phyloP scores from a whole-genome alignment of 2,888 invertebrate species.

The Koerneria pararmatus region DNA sequence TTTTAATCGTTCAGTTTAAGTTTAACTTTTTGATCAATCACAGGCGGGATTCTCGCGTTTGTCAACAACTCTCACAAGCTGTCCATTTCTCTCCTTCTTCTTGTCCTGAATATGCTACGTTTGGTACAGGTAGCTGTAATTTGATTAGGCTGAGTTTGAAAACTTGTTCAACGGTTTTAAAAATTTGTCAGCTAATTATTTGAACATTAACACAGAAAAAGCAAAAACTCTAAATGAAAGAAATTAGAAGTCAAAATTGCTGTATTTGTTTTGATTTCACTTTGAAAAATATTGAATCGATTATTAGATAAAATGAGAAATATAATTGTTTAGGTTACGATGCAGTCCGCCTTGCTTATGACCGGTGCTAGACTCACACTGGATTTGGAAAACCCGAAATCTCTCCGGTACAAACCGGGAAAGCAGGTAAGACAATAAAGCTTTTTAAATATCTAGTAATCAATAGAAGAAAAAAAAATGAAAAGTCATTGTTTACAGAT shows the following conservation, averaged over 20 bases:
- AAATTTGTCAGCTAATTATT: background rate
- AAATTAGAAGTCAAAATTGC: no score
- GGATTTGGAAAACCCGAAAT: slow-evolving; percentile 31
- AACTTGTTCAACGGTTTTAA: background rate
- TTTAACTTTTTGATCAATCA: slow-evolving; percentile 3
- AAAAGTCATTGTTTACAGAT: slow-evolving; percentile 10
- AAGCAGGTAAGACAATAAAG: slow-evolving; percentile 32
- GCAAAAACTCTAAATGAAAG: no score
- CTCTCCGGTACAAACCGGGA: slow-evolving; percentile 43
- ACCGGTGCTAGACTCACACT: slow-evolving; percentile 32
- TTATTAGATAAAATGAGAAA: background rate
- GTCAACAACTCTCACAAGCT: slow-evolving; percentile 30
- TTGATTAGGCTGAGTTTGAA: background rate
- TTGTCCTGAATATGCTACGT: slow-evolving; percentile 36
- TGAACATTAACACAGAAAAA: no score
- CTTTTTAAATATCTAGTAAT: background rate
- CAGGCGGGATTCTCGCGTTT: slow-evolving; percentile 40
- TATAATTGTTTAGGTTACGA: slow-evolving; percentile 35
- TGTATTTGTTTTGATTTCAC: background rate
- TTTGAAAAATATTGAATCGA: no score
- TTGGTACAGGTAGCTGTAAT: slow-evolving; percentile 24
- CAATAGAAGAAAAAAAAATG: background rate
- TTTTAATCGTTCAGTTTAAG: background rate
- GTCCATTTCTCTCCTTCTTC: slow-evolving; percentile 27
- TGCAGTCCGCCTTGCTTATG: slow-evolving; percentile 41